phyloP scores from a whole-genome alignment of 2,113 vertebrate species.

The Labeo rohita region DNA sequence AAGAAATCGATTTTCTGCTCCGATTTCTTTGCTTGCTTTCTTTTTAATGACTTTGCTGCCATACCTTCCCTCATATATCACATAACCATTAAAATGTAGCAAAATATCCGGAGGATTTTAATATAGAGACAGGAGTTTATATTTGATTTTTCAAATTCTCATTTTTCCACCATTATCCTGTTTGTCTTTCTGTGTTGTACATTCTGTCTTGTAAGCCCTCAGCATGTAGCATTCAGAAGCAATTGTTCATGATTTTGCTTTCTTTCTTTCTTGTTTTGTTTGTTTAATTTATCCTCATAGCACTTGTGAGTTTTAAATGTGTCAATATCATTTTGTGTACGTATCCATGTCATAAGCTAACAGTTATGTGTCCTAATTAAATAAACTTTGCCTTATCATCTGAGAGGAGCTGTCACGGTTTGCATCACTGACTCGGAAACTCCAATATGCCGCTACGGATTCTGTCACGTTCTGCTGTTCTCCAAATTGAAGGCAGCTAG shows the following conservation, averaged over 20 bases:
- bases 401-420: constrained; percentile 42
- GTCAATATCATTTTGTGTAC: constrained; percentile 41
- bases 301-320: constrained; percentile 45
- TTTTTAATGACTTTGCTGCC: constrained; percentile 37
- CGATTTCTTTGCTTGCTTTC: neutral
- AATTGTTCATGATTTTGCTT: constrained; percentile 12
- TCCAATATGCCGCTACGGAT: neutral
- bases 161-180: constrained; percentile 23
- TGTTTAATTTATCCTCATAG: constrained; percentile 54
- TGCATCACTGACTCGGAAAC: constrained; percentile 47
- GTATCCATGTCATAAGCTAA: constrained; percentile 60
- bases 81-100: constrained; percentile 39
- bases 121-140: constrained; percentile 36
- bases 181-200: constrained; percentile 27
- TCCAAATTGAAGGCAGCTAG: constrained; percentile 28
- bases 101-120: constrained; percentile 37
- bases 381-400: constrained; percentile 49
- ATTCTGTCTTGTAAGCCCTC: constrained; percentile 22
- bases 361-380: constrained; percentile 57
- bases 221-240: constrained; percentile 48
- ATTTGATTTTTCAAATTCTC: constrained; percentile 45
- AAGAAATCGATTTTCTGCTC: neutral
- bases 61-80: constrained; percentile 27
- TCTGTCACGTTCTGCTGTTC: constrained; percentile 37
- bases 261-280: constrained; percentile 38